Evolutionary conservation across 2,113 vertebrate genomes (phyloP), one percentile per base, ranked within the genome.

Genomic region (Oenanthe melanoleuca): DNA sequence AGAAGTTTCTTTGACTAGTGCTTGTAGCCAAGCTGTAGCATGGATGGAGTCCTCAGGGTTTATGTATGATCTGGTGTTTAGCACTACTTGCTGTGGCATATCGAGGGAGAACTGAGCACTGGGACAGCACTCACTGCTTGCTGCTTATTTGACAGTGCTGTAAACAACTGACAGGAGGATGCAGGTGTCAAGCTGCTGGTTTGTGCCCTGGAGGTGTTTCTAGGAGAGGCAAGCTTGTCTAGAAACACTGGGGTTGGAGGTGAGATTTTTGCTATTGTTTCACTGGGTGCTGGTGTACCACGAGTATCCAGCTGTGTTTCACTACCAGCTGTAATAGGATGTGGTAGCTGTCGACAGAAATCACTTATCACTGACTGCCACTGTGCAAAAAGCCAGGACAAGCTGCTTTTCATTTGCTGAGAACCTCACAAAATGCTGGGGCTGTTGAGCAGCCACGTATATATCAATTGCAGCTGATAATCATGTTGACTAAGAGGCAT

Each of bases 151-250:
- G 79, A 69, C 73, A 71, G 31, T 47, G 82, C 47, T 14, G 4
- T 73, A 95, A 96, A 90, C 63, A 93, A 37, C 61, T 67, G 78
- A 56, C 84, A 96, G 86, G 53, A 69, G 91, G 92, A 85, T 80
- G 53, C 63, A 89, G 84, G 64, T 91, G 66, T 84, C 26, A 57
- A 4, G 59, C 79, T 89, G 38, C 67, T 80, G 89, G 6, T 91
- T 93, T 93, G 84, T 80, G 60, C 75, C 89, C 74, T 56, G 67
- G 50, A 79, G 92, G 16, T 96, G 93, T 88, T 72, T 86, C 34
- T 21, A 91, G 66, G 28, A 86, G 60, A 89, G 67, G 25, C 94
- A 90, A 28, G 33, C 13, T 0, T 72, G 93, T 67, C 85, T 81
- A 67, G 61, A 93, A 96, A 91, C 75, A 45, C 44, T 11, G 3